These are phyloP conservation scores for Parnassius smintheus DNA, from an alignment of 2,888 invertebrate species.

Conservation along the genomic window DNA sequence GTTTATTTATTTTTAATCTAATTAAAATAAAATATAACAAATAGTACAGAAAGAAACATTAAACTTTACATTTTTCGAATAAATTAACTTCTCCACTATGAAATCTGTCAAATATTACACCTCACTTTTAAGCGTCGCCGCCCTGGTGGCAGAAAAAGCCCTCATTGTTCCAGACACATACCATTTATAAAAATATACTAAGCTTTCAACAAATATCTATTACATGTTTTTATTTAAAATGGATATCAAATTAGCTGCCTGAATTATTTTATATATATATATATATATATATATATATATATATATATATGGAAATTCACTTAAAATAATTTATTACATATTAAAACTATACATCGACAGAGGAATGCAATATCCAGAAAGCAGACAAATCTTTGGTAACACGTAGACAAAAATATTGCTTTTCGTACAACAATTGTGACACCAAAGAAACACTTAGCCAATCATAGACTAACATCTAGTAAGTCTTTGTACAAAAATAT, in stretches of 20 bases:
- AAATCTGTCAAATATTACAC: too few relatives aligned
- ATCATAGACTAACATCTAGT: slow-evolving; percentile 34
- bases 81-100: too few relatives aligned
- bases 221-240: slow-evolving; percentile 16
- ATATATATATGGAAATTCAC: slow-evolving; percentile 14
- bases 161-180: too few relatives aligned
- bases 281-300: too few relatives aligned
- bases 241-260: slow-evolving; percentile 17
- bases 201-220: background rate
- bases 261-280: background rate
- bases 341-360: slow-evolving; percentile 21
- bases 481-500: slow-evolving; percentile 51
- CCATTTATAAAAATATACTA: background rate
- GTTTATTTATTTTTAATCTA: too few relatives aligned
- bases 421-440: slow-evolving; percentile 39
- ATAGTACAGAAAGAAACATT: too few relatives aligned
- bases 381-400: slow-evolving; percentile 58
- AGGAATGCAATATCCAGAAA: slow-evolving; percentile 18
- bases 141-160: too few relatives aligned
- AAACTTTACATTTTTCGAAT: too few relatives aligned
- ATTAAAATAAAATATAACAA: too few relatives aligned
- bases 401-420: slow-evolving; percentile 41
- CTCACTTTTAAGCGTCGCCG: too few relatives aligned
- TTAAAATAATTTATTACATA: slow-evolving; percentile 16
- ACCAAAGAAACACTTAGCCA: slow-evolving; percentile 39